phyloP scores from a whole-genome alignment of 2,113 vertebrate species.

The Brevimyrus niger region DNA sequence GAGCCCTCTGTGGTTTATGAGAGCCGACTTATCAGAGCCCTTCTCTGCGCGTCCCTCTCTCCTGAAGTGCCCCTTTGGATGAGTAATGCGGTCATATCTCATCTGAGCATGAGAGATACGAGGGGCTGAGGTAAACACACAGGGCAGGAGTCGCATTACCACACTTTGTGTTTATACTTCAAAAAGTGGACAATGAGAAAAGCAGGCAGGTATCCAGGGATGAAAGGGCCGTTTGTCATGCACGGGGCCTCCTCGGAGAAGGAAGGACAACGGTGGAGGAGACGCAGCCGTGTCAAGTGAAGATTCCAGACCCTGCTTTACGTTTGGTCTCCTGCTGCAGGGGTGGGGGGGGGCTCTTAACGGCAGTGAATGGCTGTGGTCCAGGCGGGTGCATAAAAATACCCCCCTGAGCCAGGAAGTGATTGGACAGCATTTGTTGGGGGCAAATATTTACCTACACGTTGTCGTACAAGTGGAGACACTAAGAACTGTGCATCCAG shows the following conservation, averaged over 20 bases:
- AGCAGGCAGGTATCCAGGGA: neutral
- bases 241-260: neutral
- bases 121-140: neutral
- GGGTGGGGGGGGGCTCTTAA: neutral
- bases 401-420: slow-evolving; percentile 16
- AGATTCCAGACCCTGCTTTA: neutral
- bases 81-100: neutral
- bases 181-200: neutral
- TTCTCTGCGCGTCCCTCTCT: neutral
- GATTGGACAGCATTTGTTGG: slow-evolving; percentile 22
- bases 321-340: neutral
- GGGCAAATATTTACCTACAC: slow-evolving; percentile 32
- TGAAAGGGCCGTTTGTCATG: neutral
- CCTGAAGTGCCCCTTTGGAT: neutral
- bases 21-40: neutral
- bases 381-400: neutral
- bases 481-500: slow-evolving; percentile 8
- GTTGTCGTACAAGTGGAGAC: slow-evolving; percentile 23
- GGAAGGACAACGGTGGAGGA: neutral
- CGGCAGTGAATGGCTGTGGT: neutral
- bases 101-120: neutral
- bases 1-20: neutral
- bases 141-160: neutral
- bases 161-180: neutral
- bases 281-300: neutral